Base-by-base conservation (phyloP, 2,797 vertebrate genomes). In the Danio aesculapii region DNA sequence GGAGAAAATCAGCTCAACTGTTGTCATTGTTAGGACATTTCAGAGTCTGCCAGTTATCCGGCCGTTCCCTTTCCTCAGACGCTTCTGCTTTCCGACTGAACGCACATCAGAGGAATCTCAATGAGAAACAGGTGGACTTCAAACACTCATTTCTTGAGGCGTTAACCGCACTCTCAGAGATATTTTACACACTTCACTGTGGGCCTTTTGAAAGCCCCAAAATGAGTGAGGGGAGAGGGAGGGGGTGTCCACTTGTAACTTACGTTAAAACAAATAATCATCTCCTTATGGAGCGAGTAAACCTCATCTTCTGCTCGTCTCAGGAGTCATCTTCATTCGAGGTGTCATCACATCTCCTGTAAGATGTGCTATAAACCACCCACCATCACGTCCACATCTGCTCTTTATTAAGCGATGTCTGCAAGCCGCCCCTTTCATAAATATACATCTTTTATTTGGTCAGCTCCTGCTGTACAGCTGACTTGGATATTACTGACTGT, bases 111-210 rank as follows among this genome's bases (percentile, higher is more conserved):
- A 85, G 46, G 67, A 87, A 79, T 72, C 82, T 63, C 68, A 68
- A 84, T 85, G 84, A 81, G 84, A 87, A 88, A 74, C 81, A 84
- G 83, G 84, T 85, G 87, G 82, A 82, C 88, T 91, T 90, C 67
- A 91, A 88, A 84, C 82, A 72, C 71, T 58, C 58, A 84, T 88
- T 83, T 86, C 74, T 79, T 7, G 41, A 84, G 83, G 87, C 76
- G 81, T 85, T 87, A 86, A 77, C 47, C 47, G 46, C 50, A 74
- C 73, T 85, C 16, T 64, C 10, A 16, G 61, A 47, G 30, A 83
- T 84, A 79, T 66, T 79, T 86, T 80, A 75, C 16, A 78, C 72
- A 59, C 85, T 77, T 84, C 52, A 84, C 43, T 6, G 8, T 83
- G 61, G 64, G 39, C 14, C 59, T 73, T 55, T 58, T 41, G 44